Evolutionary conservation across 2,888 invertebrate genomes (phyloP), one percentile per base, ranked within the genome.

Genomic region (Chrysina gloriosa): DNA sequence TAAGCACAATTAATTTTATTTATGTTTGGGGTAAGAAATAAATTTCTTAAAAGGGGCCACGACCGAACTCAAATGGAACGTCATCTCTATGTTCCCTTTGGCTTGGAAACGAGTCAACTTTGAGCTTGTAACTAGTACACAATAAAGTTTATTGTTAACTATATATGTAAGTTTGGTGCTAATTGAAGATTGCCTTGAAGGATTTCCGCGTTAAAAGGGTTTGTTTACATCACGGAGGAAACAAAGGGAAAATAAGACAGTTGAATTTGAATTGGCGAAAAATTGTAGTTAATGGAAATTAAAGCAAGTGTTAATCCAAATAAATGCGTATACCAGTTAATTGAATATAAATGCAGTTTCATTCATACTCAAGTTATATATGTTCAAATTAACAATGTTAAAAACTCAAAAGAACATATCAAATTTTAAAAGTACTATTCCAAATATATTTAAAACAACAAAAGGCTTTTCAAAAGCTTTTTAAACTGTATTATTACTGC

Each of bases 101-200:
- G 42, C 58, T 42, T 25, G n/a, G 3, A 25, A 58, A 7, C 58
- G 29, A 58, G 47, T 48, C 63, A 56, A 39, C 56, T 73, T 74
- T 75, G 77, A 79, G 77, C 77, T 79, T 77, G 79, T 78, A 78
- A 74, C 76, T 76, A 79, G 78, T 77, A 78, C 76, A 76, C 77
- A 76, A 78, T 76, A 72, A 75, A 70, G 71, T 74, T 78, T 79
- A 76, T 81, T 83, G 81, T 83, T 82, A 81, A 80, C 80, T 82
- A 82, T 79, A 80, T 80, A 81, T 80, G 79, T 82, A 81, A 81
- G 81, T 80, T 80, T 82, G 83, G 83, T 83, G 83, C 83, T 83
- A 83, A 76, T 76, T 74, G 76, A 81, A 79, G 81, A 78, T 78
- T 81, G 82, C 82, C 82, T 78, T 82, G 82, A 77, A 76, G 76